Base-by-base conservation (phyloP, 2,113 vertebrate species). In the Ceratotherium simum region DNA sequence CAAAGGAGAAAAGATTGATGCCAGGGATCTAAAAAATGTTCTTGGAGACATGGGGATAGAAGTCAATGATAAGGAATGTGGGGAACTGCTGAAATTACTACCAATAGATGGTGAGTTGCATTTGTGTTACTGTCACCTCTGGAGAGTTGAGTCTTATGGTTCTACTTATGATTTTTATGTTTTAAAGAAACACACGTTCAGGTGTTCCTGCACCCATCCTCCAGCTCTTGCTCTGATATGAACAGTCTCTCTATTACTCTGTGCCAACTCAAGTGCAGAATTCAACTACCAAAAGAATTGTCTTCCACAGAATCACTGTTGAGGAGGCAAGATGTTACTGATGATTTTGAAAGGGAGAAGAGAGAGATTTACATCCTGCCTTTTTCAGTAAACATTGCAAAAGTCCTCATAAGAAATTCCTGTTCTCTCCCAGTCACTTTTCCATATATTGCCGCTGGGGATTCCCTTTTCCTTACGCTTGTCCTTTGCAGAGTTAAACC, bases 1-100 rank as follows among this genome's bases (percentile, higher is more conserved):
- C 62, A 92, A 78, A 98, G 98, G 96, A 95, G 72, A 93, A 85
- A 97, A 84, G 75, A 20, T 98, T 78, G 27, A 85, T 85, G 69
- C 86, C 10, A 8, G 48, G 21, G 75, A 62, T 64, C 46, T 98
- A 80, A 97, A 97, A 93, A 91, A 42, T 39, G 23, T 96, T 91
- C 54, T 98, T 75, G 46, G 54, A 83, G 64, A 92, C 62, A 95
- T 97, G 73, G 97, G 97, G 16, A 42, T 98, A 60, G 29, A 94
- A 88, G 48, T 97, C 62, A 97, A 42, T 27, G 54, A 96, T n/a
- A 90, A 94, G 69, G 96, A 97, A 83, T 87, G 81, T 36, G 33
- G 85, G 36, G 80, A 96, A 31, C 86, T 97, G 11, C 85, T 95
- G 12, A 86, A 94, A 60, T 73, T 23, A 11, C 16, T 96, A 29